Evolutionary conservation across 1,140 invertebrate species (phyloP), one percentile per base, ranked within the genome.

Genomic region (Drosophila rufa): DNA sequence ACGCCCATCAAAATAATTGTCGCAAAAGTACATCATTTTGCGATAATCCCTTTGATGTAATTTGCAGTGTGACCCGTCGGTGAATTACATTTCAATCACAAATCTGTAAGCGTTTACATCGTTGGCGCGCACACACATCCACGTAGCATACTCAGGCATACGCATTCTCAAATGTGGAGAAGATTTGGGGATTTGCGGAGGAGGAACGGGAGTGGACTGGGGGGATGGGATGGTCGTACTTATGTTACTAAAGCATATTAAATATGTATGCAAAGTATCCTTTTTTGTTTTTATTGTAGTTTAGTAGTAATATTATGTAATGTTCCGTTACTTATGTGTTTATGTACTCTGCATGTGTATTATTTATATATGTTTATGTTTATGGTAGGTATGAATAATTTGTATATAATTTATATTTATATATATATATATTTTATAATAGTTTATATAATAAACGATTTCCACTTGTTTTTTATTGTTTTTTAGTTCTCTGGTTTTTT

Each of bases 391-490:
- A 58, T 79, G 51, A 43, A 70, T 79, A 81, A 56, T 80, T 76
- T 76, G 60, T 64, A 68, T 79, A 56, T 84, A 75, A 75, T 83
- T 40, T 89, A 67, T 73, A 76, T 80, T 61, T 71, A 62, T 76
- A 75, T 71, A 50, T 80, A 65, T 78, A 67, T 87, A 55, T 76
- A 55, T 68, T 78, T 56, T 82, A 62, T 82, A 74, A 79, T 80
- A 84, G 83, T 92, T 82, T 87, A 89, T 89, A 90, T 89, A 90
- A 89, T 89, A 89, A 90, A 91, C 77, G 79, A 86, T 90, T 90
- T 74, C 75, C 75, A 75, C 61, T 61, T 79, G 60, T 42, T 74
- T 77, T 17, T 51, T 25, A 25, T 14, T 38, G 36, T 17, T 50
- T 51, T 51, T 66, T 46, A 61, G 53, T 76, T 76, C 46, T 66